Evolutionary conservation across 2,113 vertebrate genomes (phyloP).

Genomic region (Arvicanthis niloticus): DNA sequence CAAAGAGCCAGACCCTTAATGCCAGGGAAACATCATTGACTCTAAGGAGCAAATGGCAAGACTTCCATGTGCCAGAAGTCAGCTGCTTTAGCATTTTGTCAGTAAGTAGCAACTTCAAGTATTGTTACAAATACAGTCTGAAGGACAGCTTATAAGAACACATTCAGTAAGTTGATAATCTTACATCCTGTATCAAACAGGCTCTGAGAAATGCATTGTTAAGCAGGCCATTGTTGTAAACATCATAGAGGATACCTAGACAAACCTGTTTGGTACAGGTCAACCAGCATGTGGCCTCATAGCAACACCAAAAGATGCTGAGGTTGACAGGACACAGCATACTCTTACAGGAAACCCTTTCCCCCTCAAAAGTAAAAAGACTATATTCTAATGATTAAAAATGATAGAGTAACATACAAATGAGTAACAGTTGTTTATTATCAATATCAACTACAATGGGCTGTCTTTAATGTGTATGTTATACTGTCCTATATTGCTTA

Average conservation of each 20-base stretch:
- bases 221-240: not conserved
- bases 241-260: not conserved
- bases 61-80: conserved; percentile 26
- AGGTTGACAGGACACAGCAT: too few species aligned
- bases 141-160: conserved; percentile 28
- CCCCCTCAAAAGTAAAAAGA: not conserved
- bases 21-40: not conserved
- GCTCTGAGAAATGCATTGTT: not conserved
- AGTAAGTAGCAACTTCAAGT: conserved; percentile 22
- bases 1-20: not conserved
- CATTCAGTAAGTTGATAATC: conserved; percentile 19
- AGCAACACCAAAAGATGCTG: not conserved
- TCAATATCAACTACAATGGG: not conserved
- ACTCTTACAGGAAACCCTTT: not conserved
- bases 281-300: not conserved
- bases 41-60: not conserved
- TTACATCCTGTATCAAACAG: not conserved
- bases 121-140: conserved; percentile 41
- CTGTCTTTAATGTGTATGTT: not conserved
- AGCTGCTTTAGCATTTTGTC: conserved; percentile 8
- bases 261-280: not conserved
- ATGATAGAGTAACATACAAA: not conserved
- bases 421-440: not conserved
- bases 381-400: not conserved
- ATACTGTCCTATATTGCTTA: not conserved